Percentiles rank a stretch among this genome's conserved stretches.
These are phyloP conservation scores for Microplitis deprimator DNA, from an alignment of 2,888 invertebrate species.

Conservation along the genomic window DNA sequence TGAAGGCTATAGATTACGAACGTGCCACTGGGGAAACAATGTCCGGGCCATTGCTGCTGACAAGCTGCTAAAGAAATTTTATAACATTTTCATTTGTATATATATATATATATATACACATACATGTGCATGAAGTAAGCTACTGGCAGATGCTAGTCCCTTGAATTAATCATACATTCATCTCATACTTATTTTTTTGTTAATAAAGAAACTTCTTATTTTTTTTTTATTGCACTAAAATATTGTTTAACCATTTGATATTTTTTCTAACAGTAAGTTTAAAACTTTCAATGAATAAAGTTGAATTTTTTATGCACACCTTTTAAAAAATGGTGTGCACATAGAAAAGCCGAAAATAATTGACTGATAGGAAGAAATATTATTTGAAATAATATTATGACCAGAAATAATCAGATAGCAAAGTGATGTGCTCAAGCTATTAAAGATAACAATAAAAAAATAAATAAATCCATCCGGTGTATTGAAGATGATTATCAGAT, in stretches of 20 bases:
- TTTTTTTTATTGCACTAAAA: not conserved
- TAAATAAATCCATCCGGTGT: conserved; percentile 18
- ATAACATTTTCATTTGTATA: conserved; percentile 4
- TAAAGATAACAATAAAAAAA: not conserved
- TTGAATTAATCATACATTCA: not conserved
- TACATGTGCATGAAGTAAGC: not conserved
- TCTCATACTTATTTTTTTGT: not conserved
- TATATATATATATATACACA: not conserved
- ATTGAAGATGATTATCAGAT: conserved; percentile 66
- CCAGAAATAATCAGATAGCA: not conserved
- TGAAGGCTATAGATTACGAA: conserved; percentile 66
- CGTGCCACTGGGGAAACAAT: conserved; percentile 60
- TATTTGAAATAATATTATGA: no score
- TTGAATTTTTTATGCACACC: no score
- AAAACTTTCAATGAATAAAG: no score
- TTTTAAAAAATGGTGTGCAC: no score
- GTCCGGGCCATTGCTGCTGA: conserved; percentile 32
- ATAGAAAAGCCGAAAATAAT: no score
- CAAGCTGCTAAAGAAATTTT: conserved; percentile 8
- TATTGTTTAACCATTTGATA: not conserved
- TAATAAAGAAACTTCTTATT: not conserved
- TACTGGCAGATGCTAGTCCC: not conserved
- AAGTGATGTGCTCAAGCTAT: not conserved
- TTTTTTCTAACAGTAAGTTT: no score
- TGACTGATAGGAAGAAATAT: no score